Evolutionary conservation across 2,888 invertebrate genomes (phyloP).

Genomic region (Eumacrocentrus americanus): DNA sequence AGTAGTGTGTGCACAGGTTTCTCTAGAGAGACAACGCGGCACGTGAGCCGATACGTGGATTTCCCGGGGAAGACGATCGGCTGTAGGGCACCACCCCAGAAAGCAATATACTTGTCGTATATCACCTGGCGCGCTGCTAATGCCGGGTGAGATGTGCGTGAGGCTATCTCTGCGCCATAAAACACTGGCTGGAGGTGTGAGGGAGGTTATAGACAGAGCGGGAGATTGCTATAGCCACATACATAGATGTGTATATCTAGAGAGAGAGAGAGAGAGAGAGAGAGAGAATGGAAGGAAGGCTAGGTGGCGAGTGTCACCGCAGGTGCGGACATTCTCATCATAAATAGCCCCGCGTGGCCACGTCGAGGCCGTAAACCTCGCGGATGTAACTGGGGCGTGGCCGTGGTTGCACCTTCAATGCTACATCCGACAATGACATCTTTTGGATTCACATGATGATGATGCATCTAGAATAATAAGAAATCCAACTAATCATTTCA

Average conservation of each 20-base stretch:
- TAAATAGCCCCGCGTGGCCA: slow-evolving; percentile 50
- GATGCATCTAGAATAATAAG: too few relatives aligned
- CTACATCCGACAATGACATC: background rate
- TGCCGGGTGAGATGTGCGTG: slow-evolving; percentile 52
- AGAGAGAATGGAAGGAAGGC: slow-evolving; percentile 40
- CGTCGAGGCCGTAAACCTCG: slow-evolving; percentile 46
- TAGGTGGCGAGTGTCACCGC: slow-evolving; percentile 56
- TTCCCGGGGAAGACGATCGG: slow-evolving; percentile 8
- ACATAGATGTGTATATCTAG: slow-evolving; percentile 20
- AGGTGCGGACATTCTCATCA: slow-evolving; percentile 60
- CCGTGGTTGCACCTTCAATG: slow-evolving; percentile 51
- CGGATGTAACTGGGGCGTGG: slow-evolving; percentile 60
- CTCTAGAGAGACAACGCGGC: too few relatives aligned
- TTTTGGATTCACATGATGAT: background rate
- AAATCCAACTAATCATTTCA: too few relatives aligned
- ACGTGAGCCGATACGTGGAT: slow-evolving; percentile 2
- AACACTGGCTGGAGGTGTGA: slow-evolving; percentile 43
- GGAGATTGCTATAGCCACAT: slow-evolving; percentile 26
- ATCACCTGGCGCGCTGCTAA: slow-evolving; percentile 52
- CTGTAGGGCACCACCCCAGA: background rate
- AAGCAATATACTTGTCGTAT: slow-evolving; percentile 49
- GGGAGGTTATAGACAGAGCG: slow-evolving; percentile 32
- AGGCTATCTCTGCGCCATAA: slow-evolving; percentile 51
- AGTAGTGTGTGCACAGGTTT: too few relatives aligned
- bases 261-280: too few relatives aligned